Evolutionary conservation across 1,140 invertebrate species (phyloP), one percentile per base, ranked within the genome.

Genomic region (Euwallacea similis): DNA sequence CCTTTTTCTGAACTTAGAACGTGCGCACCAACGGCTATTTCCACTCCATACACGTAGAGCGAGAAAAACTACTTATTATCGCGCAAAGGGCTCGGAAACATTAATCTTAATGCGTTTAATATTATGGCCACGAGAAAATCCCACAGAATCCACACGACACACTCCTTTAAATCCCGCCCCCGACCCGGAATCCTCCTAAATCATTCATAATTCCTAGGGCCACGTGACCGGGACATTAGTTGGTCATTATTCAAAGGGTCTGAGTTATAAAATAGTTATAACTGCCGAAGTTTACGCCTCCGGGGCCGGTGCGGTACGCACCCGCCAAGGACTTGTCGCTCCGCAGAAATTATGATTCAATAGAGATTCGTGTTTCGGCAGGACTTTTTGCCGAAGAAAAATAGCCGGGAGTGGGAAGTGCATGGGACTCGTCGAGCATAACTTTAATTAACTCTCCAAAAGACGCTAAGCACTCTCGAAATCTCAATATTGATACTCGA

Each of bases 401-500:
- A 43, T n/a, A 61, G 13, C 46, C 46, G 9, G 21, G n/a, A 42
- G 4, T 42, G 42, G 33, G 21, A 42, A 60, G 33, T 60, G 33
- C 16, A 33, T 33, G 21, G 21, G 15, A 66, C 9, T 15, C 47
- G 64, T 41, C 46, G 46, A 53, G 56, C 66, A 68, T 68, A 68
- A 68, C 33, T 68, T 68, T 68, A 68, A 68, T 68, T 68, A 68
- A 68, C 66, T 60, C 66, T 59, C 66, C 8, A 44, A 33, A 46
- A 59, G 11, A 21, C 53, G 53, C n/a, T 56, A 53, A 59, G 66
- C 66, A 15, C 66, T 41, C 66, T 68, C 66, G 42, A 68, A 56
- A 60, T 59, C 42, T 68, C 66, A 68, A 68, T 68, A 68, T 68
- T 68, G 66, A 68, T 68, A 68, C 56, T 68, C 66, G 66, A 47